These are phyloP conservation scores for Paratrypauchen microcephalus DNA, from an alignment of 2,797 vertebrate species.

Conservation along the genomic window DNA sequence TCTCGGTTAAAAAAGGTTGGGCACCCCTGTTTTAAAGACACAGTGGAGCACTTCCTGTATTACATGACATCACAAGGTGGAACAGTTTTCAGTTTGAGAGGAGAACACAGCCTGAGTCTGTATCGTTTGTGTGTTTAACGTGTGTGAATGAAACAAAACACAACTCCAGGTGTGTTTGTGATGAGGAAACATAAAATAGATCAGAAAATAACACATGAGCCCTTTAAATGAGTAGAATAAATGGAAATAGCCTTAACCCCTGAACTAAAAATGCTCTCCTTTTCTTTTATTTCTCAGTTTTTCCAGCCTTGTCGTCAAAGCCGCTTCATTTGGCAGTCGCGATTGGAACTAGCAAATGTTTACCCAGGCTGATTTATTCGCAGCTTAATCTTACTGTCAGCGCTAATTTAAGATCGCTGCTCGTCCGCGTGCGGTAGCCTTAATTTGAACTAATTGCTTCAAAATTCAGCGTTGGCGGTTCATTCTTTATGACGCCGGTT, in stretches of 20 bases:
- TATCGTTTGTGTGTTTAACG: too few relatives aligned
- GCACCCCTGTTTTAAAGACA: too few relatives aligned
- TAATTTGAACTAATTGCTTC: constrained; percentile 55
- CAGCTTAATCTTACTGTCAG: constrained; percentile 59
- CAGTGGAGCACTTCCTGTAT: too few relatives aligned
- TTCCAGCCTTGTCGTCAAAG: constrained; percentile 37
- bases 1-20: too few relatives aligned
- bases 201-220: too few relatives aligned
- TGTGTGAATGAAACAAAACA: too few relatives aligned
- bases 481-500: constrained; percentile 14
- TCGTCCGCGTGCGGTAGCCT: constrained; percentile 16
- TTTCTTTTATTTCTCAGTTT: constrained; percentile 24
- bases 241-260: not conserved
- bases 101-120: too few relatives aligned
- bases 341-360: constrained; percentile 51
- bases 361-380: constrained; percentile 55
- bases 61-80: too few relatives aligned
- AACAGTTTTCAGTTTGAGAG: too few relatives aligned
- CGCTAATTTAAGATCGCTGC: constrained; percentile 44
- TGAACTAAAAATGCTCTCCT: not conserved
- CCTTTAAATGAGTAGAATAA: too few relatives aligned
- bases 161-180: too few relatives aligned
- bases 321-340: constrained; percentile 54
- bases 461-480: constrained; percentile 22
- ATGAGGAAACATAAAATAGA: too few relatives aligned